A percentile compares a stretch with the other conserved stretches of the same genome.
phyloP scores from a whole-genome alignment of 2,797 vertebrate genomes.

The Iguana delicatissima region DNA sequence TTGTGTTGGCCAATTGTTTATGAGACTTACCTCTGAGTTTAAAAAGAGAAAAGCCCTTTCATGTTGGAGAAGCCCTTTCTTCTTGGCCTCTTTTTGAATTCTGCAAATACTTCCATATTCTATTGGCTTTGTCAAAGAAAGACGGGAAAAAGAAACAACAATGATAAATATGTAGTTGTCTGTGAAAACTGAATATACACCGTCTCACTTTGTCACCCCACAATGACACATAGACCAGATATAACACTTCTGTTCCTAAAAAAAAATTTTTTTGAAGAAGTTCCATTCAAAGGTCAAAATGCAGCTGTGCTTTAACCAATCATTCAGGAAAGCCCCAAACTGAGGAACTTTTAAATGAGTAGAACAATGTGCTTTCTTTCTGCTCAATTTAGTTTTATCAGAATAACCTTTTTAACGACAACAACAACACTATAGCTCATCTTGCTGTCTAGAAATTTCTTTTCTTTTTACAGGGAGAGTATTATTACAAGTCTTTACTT shows the following conservation, averaged over 20 bases:
- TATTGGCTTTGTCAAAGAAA: not conserved
- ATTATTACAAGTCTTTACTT: constrained; percentile 10
- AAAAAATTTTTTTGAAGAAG: not conserved
- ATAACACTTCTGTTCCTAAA: not conserved
- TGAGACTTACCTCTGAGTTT: not conserved
- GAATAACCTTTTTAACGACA: not conserved
- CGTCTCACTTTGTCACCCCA: not conserved
- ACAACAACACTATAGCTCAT: not conserved
- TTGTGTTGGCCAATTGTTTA: not conserved
- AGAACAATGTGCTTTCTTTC: not conserved
- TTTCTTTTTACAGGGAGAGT: not conserved
- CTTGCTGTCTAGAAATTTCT: constrained; percentile 1
- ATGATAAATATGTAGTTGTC: not conserved
- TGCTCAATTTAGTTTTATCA: not conserved
- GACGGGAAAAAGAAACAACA: not conserved
- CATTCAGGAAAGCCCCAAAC: not conserved
- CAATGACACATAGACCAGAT: not conserved
- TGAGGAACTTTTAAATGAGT: not conserved
- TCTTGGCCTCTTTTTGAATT: not conserved
- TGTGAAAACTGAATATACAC: not conserved
- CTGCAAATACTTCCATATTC: not conserved
- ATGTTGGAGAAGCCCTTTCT: not conserved
- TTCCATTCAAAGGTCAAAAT: not conserved
- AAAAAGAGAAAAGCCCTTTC: not conserved
- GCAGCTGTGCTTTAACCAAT: not conserved